Evolutionary conservation across 2,797 vertebrate species (phyloP), one percentile per base, ranked within the genome.

Genomic region (Danio aesculapii): DNA sequence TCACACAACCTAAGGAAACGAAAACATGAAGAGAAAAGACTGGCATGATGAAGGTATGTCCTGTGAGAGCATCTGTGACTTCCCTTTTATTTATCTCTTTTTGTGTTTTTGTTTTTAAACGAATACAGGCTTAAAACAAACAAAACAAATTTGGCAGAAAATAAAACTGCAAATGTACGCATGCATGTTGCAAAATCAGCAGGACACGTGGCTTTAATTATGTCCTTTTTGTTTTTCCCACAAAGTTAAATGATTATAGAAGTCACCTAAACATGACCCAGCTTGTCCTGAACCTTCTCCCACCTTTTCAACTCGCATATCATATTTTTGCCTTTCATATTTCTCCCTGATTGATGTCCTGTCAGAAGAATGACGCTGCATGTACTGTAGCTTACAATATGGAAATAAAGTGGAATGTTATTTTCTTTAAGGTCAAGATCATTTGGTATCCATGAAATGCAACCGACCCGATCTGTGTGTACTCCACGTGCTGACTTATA

Each of bases 201-300:
- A 64, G 46, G 30, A 63, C 63, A 2, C 39, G 41, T 63, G 0
- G 6, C 49, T 63, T 69, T 50, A 11, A 70, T 50, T 66, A 30
- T 30, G 30, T 30, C 30, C 30, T 30, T 30, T 81, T 57, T 46
- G 6, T 64, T 77, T 70, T 55, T 62, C 21, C 44, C 1, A 49
- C 1, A 55, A n/a, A 72, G 79, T 63, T 13, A 44, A n/a, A 59
- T 11, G 3, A 70, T 61, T 82, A 10, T 17, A 70, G 49, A 59
- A 71, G 13, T 41, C 75, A 64, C 30, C 11, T 14, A 39, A 43
- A 41, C 73, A 70, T 53, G 83, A 78, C 19, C n/a, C n/a, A 62
- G 49, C 81, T 75, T 74, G 85, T 50, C 58, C 50, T 59, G 16
- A 16, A 49, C 52, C 1, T 67, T 47, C 30, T 30, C n/a, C 30